Conservation (phyloP, 2,113 vertebrate species). For the Apteryx owenii region DNA sequence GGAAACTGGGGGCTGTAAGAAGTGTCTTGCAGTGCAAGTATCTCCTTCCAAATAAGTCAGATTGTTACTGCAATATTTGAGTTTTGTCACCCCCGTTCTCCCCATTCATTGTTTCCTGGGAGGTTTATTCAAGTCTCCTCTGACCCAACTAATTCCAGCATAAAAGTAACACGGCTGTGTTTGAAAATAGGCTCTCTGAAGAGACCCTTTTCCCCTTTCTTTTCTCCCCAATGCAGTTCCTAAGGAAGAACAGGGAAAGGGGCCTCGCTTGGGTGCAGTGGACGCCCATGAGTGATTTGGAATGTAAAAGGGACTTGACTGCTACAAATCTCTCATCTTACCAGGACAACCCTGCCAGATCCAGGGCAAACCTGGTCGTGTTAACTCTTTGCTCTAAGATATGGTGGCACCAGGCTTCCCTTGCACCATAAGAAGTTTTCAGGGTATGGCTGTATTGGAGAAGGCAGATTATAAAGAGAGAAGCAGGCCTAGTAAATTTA, state of each 20-base stretch:
- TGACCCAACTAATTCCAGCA: background rate
- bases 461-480: background rate
- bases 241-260: background rate
- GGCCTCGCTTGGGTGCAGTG: background rate
- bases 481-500: background rate
- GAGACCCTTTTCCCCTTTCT: background rate
- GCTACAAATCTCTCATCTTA: background rate
- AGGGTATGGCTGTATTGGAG: background rate
- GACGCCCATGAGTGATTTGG: background rate
- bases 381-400: background rate
- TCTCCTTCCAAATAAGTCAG: background rate
- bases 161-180: background rate
- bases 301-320: background rate
- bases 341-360: fast-evolving
- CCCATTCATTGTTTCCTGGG: background rate
- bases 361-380: background rate
- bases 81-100: background rate
- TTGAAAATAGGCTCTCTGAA: background rate
- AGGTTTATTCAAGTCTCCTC: background rate
- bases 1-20: background rate
- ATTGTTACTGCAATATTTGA: background rate
- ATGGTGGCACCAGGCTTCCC: background rate
- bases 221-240: background rate
- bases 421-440: background rate
- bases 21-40: too few relatives aligned